Percentiles rank a stretch among this genome's conserved stretches.
These are phyloP conservation scores for Epistrophe grossulariae DNA, from an alignment of 2,888 invertebrate genomes.

Conservation along the genomic window DNA sequence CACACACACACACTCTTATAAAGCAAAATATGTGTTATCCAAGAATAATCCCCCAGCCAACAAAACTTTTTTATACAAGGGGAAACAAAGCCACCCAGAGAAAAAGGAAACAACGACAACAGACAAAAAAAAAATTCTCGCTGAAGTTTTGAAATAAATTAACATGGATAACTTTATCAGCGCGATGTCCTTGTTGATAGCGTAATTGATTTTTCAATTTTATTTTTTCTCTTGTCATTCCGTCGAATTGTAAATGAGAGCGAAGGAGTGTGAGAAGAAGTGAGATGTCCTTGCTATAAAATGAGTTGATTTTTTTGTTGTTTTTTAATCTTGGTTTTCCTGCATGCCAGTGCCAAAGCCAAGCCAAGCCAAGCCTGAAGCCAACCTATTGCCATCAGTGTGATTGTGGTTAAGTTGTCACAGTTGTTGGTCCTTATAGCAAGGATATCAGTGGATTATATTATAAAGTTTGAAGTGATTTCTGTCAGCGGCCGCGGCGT, in stretches of 20 bases:
- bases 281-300: conserved; percentile 29
- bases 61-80: background rate
- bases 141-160: conserved; percentile 56
- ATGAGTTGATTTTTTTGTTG: conserved; percentile 46
- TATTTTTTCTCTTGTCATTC: conserved; percentile 13
- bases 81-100: conserved; percentile 13
- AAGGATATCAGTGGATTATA: conserved; percentile 3
- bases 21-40: background rate
- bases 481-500: background rate
- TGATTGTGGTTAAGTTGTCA: conserved; percentile 29
- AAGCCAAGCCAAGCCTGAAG: no score
- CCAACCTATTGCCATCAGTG: background rate
- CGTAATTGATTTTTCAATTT: conserved; percentile 69
- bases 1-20: background rate
- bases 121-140: conserved; percentile 12
- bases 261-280: background rate
- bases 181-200: conserved; percentile 68
- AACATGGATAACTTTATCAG: conserved; percentile 53
- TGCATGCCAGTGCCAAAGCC: background rate
- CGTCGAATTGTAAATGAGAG: conserved; percentile 14
- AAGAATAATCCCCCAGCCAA: conserved; percentile 8
- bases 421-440: conserved; percentile 13
- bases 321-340: conserved; percentile 1
- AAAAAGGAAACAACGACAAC: background rate
- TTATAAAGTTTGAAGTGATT: conserved; percentile 28